A percentile compares a stretch with the other conserved stretches of the same genome.
phyloP scores from a whole-genome alignment of 1,140 invertebrate species.

The Pogonomyrmex barbatus region DNA sequence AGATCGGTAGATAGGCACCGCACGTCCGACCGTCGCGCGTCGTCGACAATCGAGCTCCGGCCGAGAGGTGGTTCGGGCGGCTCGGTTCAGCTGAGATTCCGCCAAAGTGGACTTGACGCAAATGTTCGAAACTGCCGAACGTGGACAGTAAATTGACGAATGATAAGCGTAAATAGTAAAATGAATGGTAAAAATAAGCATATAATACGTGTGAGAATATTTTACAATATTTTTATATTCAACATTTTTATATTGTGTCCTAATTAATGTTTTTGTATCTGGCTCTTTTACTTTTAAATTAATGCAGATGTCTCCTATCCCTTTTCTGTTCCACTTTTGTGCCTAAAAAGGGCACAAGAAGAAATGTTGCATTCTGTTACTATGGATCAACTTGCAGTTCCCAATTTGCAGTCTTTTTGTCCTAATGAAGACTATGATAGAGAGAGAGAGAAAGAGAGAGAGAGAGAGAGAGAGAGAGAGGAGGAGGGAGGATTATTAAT shows the following conservation, averaged over 20 bases:
- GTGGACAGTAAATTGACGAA: conserved; percentile 30
- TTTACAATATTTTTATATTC: not conserved
- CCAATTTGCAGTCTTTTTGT: not conserved
- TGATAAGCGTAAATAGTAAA: not conserved
- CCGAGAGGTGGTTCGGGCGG: conserved; percentile 39
- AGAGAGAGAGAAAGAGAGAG: not conserved
- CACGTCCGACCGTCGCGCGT: conserved; percentile 69
- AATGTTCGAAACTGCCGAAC: conserved; percentile 69
- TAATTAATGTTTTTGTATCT: not conserved
- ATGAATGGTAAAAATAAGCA: not conserved
- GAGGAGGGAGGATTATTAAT: no score
- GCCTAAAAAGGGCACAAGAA: not conserved
- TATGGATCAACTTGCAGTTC: not conserved
- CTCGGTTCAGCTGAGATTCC: conserved; percentile 53
- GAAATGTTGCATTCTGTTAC: not conserved
- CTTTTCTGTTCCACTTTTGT: not conserved
- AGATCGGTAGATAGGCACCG: conserved; percentile 73
- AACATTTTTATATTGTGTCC: not conserved
- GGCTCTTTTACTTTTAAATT: not conserved
- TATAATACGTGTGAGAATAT: not conserved
- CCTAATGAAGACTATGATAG: not conserved
- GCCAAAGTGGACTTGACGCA: conserved; percentile 45
- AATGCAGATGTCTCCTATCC: not conserved
- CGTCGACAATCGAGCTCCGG: conserved; percentile 53
- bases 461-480: not conserved